These are phyloP conservation scores for Cheilosia urbana DNA, from an alignment of 2,888 invertebrate genomes.

Conservation along the genomic window DNA sequence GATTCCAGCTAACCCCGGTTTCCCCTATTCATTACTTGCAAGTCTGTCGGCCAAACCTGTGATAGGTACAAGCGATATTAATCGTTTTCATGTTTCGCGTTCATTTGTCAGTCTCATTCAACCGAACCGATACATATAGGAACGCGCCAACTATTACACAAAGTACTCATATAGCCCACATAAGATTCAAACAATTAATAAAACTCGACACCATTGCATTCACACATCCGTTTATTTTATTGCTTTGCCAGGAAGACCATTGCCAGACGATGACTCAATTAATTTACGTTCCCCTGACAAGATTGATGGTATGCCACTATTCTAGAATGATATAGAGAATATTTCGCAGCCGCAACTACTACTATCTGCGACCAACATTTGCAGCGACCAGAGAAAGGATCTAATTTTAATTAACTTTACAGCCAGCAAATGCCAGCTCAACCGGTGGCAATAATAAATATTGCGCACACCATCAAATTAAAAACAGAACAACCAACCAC, in stretches of 20 bases:
- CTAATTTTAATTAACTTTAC: slow-evolving; percentile 69
- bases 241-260: slow-evolving; percentile 33
- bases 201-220: slow-evolving; percentile 58
- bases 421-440: slow-evolving; percentile 11
- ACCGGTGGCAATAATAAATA: slow-evolving; percentile 47
- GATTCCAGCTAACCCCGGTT: too few relatives aligned
- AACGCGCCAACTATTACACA: too few relatives aligned
- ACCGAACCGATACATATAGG: too few relatives aligned
- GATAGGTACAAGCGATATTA: background rate
- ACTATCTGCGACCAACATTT: slow-evolving; percentile 6
- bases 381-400: slow-evolving; percentile 26
- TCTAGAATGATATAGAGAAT: slow-evolving; percentile 49
- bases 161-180: slow-evolving; percentile 3
- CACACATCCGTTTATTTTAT: slow-evolving; percentile 64
- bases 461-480: slow-evolving; percentile 17
- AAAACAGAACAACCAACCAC: background rate
- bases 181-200: slow-evolving; percentile 61
- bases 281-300: slow-evolving; percentile 60
- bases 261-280: slow-evolving; percentile 69
- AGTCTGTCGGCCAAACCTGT: too few relatives aligned
- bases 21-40: too few relatives aligned
- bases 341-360: slow-evolving; percentile 50
- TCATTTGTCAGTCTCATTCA: slow-evolving; percentile 4
- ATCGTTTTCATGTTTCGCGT: slow-evolving; percentile 3
- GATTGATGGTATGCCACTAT: slow-evolving; percentile 63